Evolutionary conservation across 2,113 vertebrate species (phyloP), one percentile per base, ranked within the genome.

Genomic region (Perca schrenkii): DNA sequence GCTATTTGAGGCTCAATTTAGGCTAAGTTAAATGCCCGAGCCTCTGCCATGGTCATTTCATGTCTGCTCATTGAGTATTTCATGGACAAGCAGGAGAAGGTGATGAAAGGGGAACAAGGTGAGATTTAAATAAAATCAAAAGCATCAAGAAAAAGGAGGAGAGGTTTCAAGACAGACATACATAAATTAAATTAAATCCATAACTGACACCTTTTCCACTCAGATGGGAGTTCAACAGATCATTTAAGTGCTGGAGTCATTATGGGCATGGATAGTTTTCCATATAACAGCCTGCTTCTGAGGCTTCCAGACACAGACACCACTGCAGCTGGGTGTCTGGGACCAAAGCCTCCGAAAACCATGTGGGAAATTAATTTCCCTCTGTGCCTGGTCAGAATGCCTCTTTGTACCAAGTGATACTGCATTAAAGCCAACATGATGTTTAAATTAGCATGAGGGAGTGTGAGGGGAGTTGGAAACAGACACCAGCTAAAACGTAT

Each of bases 311-410:
- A 84, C 79, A 50, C 62, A 89, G 85, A 82, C 88, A 91, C 73
- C 86, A 69, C 74, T 89, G 73, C 84, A 90, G 79, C 81, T 89
- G 85, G 86, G 84, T 81, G 86, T 86, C 82, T 89, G 85, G 49
- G 73, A 65, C 76, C 56, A 82, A 91, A 93, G 80, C 56, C 61
- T 83, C 85, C 4, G 49, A 80, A 87, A 82, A 88, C 25, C 80
- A 90, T 84, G 88, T 82, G 85, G 84, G 79, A 82, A 90, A 92
- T 86, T 78, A 71, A 77, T 90, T 84, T 81, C 70, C 34, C 65
- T 66, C 69, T 52, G 58, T n/a, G 80, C 77, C 60, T 82, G 46
- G 72, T 89, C 84, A 82, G 82, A 90, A 87, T 70, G 58, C 62
- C 61, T 83, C 61, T 76, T 81, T 86, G 80, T 78, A 82, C 70